Evolutionary conservation across 1,140 invertebrate genomes (phyloP), one percentile per base, ranked within the genome.

Genomic region (Drusus annulatus): DNA sequence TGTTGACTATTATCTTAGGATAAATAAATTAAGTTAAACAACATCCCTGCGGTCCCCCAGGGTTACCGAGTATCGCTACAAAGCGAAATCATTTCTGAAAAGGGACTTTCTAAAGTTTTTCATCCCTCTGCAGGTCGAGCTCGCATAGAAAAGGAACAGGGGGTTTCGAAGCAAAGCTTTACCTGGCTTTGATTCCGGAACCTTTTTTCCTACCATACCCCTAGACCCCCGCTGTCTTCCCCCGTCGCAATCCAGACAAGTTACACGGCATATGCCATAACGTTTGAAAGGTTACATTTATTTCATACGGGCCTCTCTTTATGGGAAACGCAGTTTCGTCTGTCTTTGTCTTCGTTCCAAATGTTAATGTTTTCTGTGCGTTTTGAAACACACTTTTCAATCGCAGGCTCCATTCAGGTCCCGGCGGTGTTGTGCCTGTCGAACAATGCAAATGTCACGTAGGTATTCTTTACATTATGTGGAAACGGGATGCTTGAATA

Each of bases 391-490:
- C 60, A 62, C 73, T 81, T 81, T 78, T 62, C 69, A 73, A 74
- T 45, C 50, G 77, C 77, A 79, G 80, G 75, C 52, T 77, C 51
- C 74, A 81, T 81, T 78, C 63, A 77, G 54, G 54, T 54, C 79
- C 63, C 79, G 52, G 65, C 75, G 51, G 23, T 74, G 65, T 78
- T 80, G 56, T 77, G 75, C 75, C 60, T 36, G 65, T 17, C 17
- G 54, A 75, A 81, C 80, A 81, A 81, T 81, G 76, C 71, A 78
- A 81, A 81, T 81, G 80, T 81, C 80, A 78, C 74, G 75, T 8
- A 45, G 36, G 36, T 73, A 76, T 73, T 81, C 76, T 81, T 25
- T 63, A 50, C 71, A 71, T 71, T 68, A 71, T 63, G 58, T 78
- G 28, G n/a, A 65, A 52, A 54, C 52, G 36, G 21, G 63, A 71